phyloP scores from a whole-genome alignment of 2,888 invertebrate genomes.

The Cyclophora albipunctata region DNA sequence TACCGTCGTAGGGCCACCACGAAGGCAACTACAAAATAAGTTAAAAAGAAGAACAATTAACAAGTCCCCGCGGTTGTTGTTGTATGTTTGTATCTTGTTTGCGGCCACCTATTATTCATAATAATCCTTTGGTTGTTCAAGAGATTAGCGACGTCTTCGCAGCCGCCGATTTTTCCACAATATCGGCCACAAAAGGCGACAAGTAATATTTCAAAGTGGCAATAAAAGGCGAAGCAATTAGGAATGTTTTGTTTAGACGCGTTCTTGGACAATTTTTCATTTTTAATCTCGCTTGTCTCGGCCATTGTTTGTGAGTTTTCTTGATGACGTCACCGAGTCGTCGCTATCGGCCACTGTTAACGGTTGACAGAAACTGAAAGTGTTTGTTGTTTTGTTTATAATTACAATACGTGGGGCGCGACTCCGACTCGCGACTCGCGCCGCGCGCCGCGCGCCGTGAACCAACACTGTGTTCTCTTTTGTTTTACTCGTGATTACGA shows the following conservation, averaged over 20 bases:
- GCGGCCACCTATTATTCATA: constrained; percentile 29
- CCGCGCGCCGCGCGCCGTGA: too few species aligned
- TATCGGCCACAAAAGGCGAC: constrained; percentile 36
- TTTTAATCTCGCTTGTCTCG: constrained; percentile 38
- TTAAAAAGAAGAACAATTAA: too few species aligned
- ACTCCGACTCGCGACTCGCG: too few species aligned
- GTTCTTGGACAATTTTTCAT: constrained; percentile 41
- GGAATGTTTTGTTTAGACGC: constrained; percentile 44
- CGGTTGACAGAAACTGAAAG: constrained; percentile 25
- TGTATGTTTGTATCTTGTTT: constrained; percentile 42
- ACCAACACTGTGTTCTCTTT: too few species aligned
- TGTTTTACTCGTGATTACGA: too few species aligned
- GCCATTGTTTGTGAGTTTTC: constrained; percentile 33
- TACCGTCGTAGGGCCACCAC: too few species aligned
- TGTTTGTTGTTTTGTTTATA: constrained; percentile 6
- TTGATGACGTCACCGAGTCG: constrained; percentile 34
- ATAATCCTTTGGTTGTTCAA: constrained; percentile 41
- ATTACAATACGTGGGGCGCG: too few species aligned
- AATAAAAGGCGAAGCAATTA: constrained; percentile 36
- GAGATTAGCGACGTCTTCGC: constrained; percentile 17
- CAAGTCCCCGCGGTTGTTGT: too few species aligned
- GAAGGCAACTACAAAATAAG: too few species aligned
- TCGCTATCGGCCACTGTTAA: constrained; percentile 33
- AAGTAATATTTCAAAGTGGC: constrained; percentile 11
- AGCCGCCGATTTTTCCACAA: constrained; percentile 40